Percentiles rank a stretch among this genome's conserved stretches.
Evolutionary conservation across 2,888 invertebrate genomes (phyloP).

Genomic region (Diaprepes abbreviatus): DNA sequence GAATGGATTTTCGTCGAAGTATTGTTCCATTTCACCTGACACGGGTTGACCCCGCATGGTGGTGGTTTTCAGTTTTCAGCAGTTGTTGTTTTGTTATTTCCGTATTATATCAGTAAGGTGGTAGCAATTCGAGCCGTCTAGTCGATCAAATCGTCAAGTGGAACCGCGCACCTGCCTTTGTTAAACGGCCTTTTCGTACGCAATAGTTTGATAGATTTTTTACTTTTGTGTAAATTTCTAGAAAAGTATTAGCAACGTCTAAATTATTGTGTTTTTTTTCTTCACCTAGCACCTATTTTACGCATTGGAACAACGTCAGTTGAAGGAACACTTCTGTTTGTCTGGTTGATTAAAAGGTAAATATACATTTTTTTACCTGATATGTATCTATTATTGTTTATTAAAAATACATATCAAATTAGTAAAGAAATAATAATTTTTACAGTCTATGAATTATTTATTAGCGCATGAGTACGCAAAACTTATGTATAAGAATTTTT

Average conservation of each 20-base stretch:
- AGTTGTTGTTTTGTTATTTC: slow-evolving; percentile 41
- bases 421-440: no score
- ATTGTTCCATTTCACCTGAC: slow-evolving; percentile 45
- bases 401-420: no score
- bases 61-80: slow-evolving; percentile 33
- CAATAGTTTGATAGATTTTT: slow-evolving; percentile 3
- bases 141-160: slow-evolving; percentile 39
- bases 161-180: slow-evolving; percentile 39
- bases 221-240: not conserved
- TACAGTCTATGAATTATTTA: no score
- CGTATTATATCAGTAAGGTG: slow-evolving; percentile 40
- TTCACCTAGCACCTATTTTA: not conserved
- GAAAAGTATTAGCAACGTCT: not conserved
- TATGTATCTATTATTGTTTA: no score
- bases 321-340: no score
- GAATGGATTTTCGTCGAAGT: slow-evolving; percentile 9
- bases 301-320: no score
- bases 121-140: slow-evolving; percentile 38
- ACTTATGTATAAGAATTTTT: no score
- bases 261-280: not conserved
- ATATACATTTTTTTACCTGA: no score
- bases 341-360: no score
- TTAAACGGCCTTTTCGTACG: slow-evolving; percentile 15
- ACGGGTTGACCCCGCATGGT: slow-evolving; percentile 47
- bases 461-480: no score